Evolutionary conservation across 1,140 invertebrate species (phyloP).

Genomic region (Hyles euphorbiae): DNA sequence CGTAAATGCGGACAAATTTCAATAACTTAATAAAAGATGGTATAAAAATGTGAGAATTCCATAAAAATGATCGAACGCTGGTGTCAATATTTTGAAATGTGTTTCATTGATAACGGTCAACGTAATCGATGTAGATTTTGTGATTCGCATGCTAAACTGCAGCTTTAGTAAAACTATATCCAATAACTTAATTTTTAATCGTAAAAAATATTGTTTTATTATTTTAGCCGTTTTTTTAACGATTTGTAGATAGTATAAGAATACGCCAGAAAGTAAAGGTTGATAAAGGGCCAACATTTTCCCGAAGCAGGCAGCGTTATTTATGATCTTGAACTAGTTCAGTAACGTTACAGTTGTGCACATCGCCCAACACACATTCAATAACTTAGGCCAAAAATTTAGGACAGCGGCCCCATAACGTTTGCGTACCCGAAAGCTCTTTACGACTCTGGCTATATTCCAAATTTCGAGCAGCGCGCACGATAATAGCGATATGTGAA

Average conservation of each 20-base stretch:
- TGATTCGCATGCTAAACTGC: too few species aligned
- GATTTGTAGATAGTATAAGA: too few species aligned
- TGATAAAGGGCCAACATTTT: too few species aligned
- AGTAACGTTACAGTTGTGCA: too few species aligned
- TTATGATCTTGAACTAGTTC: too few species aligned
- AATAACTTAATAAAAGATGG: slow-evolving; percentile 6
- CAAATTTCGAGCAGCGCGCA: slow-evolving; percentile 40
- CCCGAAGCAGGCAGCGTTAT: too few species aligned
- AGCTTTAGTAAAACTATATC: too few species aligned
- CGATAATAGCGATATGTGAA: slow-evolving; percentile 40
- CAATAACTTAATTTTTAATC: too few species aligned
- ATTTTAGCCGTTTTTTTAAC: too few species aligned
- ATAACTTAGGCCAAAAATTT: slow-evolving; percentile 45
- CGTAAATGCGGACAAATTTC: neutral
- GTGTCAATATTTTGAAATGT: neutral
- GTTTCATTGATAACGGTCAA: neutral
- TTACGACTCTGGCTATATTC: slow-evolving; percentile 56
- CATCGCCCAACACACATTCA: slow-evolving; percentile 25
- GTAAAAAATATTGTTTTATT: too few species aligned
- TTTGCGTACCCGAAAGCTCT: slow-evolving; percentile 34
- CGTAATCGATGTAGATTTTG: too few species aligned
- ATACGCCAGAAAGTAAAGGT: too few species aligned
- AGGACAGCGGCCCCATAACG: slow-evolving; percentile 48
- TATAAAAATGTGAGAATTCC: slow-evolving; percentile 8
- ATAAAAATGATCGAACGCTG: neutral